These are phyloP conservation scores for Belgica antarctica DNA, from an alignment of 2,888 invertebrate genomes.

Conservation along the genomic window DNA sequence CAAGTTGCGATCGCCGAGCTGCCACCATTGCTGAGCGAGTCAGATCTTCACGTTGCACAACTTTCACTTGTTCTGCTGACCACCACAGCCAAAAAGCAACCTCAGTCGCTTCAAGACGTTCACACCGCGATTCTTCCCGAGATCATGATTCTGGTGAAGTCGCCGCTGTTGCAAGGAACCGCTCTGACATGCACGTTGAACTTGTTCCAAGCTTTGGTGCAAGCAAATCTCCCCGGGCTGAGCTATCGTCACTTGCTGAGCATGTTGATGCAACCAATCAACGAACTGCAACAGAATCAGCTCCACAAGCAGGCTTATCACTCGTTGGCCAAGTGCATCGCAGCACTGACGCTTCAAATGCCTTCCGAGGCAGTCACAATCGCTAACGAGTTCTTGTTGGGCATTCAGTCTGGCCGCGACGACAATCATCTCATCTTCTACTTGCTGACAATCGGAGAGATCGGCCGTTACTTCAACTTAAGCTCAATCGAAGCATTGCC, in stretches of 20 bases:
- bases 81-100: conserved; percentile 75
- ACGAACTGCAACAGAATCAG: conserved; percentile 57
- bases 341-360: conserved; percentile 83
- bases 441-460: conserved; percentile 92
- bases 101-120: conserved; percentile 72
- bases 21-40: conserved; percentile 86
- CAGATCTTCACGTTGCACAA: conserved; percentile 95
- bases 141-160: conserved; percentile 81
- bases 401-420: conserved; percentile 66
- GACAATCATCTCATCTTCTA: conserved; percentile 91
- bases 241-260: conserved; percentile 78
- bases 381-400: conserved; percentile 67
- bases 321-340: conserved; percentile 94
- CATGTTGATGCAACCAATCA: conserved; percentile 71
- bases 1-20: conserved; percentile 76
- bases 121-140: conserved; percentile 77
- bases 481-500: conserved; percentile 73
- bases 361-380: conserved; percentile 67
- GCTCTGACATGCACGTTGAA: conserved; percentile 88
- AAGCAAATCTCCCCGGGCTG: conserved; percentile 74
- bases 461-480: conserved; percentile 87
- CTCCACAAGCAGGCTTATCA: conserved; percentile 77
- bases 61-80: conserved; percentile 79
- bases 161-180: conserved; percentile 87
- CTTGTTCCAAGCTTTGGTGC: conserved; percentile 88